These are phyloP conservation scores for Dinothrombium tinctorium DNA, from an alignment of 1,140 invertebrate species.

Conservation along the genomic window DNA sequence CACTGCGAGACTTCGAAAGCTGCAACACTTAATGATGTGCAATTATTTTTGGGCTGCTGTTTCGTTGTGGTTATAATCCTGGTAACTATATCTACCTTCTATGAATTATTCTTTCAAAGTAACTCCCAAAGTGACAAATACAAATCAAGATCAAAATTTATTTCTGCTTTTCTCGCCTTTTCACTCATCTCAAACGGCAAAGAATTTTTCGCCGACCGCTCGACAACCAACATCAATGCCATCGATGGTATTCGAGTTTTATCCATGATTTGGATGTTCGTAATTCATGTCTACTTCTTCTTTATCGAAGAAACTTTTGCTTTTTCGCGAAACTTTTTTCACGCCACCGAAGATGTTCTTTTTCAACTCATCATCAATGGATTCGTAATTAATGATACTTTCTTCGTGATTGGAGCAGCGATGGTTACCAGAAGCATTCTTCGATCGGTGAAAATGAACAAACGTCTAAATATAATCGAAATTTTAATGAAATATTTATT, in stretches of 20 bases:
- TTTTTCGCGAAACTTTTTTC: neutral
- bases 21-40: no score
- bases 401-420: constrained; percentile 14
- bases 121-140: no score
- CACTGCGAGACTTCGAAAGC: no score
- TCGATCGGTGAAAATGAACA: constrained; percentile 2
- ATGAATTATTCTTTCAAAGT: no score
- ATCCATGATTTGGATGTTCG: constrained; percentile 75
- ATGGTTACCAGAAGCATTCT: constrained; percentile 8
- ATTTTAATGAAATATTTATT: constrained; percentile 10
- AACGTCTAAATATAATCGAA: constrained; percentile 8
- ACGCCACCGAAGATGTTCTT: constrained; percentile 6
- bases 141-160: no score
- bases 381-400: constrained; percentile 14
- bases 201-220: no score
- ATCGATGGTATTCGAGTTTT: constrained; percentile 54
- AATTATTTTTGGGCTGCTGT: no score
- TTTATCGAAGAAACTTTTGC: constrained; percentile 4
- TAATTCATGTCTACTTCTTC: constrained; percentile 45
- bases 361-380: constrained; percentile 15
- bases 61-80: no score
- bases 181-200: no score
- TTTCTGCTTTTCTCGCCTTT: neutral
- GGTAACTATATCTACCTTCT: no score
- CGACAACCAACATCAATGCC: neutral